phyloP scores from a whole-genome alignment of 1,140 invertebrate genomes.

The Nilaparvata lugens region DNA sequence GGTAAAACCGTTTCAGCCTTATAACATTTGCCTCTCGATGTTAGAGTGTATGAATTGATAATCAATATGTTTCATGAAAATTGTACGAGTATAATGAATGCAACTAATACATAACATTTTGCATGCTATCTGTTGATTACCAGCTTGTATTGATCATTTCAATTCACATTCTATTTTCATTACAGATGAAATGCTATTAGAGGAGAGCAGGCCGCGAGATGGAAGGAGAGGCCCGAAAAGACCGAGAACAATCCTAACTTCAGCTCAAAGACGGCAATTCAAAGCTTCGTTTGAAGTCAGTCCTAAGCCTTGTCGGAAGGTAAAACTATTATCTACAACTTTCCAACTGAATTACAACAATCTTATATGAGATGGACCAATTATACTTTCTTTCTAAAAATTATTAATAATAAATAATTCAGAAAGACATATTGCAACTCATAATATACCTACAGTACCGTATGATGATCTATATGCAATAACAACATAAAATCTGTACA shows the following conservation, averaged over 20 bases:
- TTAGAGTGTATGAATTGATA: no score
- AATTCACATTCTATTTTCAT: conserved; percentile 10
- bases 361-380: neutral
- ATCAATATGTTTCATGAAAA: neutral
- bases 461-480: no score
- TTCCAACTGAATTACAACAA: neutral
- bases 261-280: conserved; percentile 92
- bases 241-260: conserved; percentile 93
- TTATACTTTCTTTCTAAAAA: neutral
- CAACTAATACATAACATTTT: no score
- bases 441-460: no score
- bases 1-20: no score
- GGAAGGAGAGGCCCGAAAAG: conserved; percentile 87
- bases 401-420: no score
- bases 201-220: conserved; percentile 66
- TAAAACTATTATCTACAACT: conserved; percentile 35
- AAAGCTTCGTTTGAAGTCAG: conserved; percentile 98
- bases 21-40: no score
- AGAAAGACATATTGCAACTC: no score
- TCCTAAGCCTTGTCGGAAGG: conserved; percentile 95
- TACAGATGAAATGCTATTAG: conserved; percentile 64
- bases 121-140: no score
- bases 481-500: no score
- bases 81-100: no score
- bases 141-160: no score